Evolutionary conservation across 1,140 invertebrate species (phyloP).

Genomic region (Centruroides sculpturatus): DNA sequence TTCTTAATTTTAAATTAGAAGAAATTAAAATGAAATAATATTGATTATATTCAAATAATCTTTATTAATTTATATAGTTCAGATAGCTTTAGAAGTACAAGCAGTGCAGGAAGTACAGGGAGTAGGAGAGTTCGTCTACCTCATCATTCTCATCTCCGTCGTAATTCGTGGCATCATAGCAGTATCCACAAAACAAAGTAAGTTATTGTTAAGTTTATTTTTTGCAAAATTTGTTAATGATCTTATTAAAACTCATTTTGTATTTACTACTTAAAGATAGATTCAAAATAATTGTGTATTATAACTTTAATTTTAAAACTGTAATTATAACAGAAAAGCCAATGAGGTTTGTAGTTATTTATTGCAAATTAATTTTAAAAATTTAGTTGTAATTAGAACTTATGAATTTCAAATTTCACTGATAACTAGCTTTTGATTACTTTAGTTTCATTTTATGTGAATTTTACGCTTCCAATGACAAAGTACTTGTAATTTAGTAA

Average conservation of each 20-base stretch:
- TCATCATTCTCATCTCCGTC: conserved; percentile 14
- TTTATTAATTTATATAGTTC: conserved; percentile 14
- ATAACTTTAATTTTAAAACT: too few species aligned
- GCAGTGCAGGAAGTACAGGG: not conserved
- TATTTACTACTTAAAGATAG: not conserved
- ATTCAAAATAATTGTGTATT: not conserved
- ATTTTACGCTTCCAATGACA: too few species aligned
- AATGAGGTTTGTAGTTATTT: too few species aligned
- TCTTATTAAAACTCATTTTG: not conserved
- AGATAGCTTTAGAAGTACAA: not conserved
- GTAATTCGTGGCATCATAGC: conserved; percentile 54
- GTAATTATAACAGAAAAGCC: too few species aligned
- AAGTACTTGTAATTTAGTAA: too few species aligned
- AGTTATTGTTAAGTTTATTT: conserved; percentile 15
- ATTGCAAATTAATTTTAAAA: not conserved
- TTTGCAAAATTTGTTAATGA: not conserved
- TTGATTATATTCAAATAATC: too few species aligned
- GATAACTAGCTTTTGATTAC: too few species aligned
- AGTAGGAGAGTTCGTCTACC: conserved; percentile 13
- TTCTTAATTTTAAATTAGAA: too few species aligned
- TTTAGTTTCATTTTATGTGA: too few species aligned
- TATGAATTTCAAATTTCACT: too few species aligned
- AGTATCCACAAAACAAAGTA: conserved; percentile 47
- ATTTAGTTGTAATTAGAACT: not conserved
- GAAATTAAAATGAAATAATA: too few species aligned